Percentiles rank a stretch among this genome's conserved stretches.
Conservation (phyloP, 2,888 invertebrate species). For the Eupithecia dodoneata region DNA sequence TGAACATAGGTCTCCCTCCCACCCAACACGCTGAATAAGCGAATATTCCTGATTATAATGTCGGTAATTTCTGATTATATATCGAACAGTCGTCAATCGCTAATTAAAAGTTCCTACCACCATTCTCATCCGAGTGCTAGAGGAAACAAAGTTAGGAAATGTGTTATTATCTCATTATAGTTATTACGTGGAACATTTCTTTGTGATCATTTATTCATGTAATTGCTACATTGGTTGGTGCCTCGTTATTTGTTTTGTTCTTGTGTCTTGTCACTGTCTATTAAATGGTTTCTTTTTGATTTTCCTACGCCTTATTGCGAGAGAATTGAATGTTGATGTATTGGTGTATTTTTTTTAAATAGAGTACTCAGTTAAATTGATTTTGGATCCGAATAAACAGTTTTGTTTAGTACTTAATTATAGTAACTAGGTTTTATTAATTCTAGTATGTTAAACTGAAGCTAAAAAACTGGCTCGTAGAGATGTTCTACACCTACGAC, state of each 20-base stretch:
- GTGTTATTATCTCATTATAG: conserved; percentile 41
- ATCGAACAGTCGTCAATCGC: not conserved
- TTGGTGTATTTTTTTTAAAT: not conserved
- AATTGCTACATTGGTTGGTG: conserved; percentile 24
- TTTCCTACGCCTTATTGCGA: conserved; percentile 8
- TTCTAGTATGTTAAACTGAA: not conserved
- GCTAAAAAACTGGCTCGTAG: too few species aligned
- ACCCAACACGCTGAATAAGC: not conserved
- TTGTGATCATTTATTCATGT: conserved; percentile 9
- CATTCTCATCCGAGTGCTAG: conserved; percentile 25
- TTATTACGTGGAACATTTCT: conserved; percentile 32
- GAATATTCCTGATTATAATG: not conserved
- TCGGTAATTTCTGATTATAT: not conserved
- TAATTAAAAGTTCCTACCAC: conserved; percentile 4
- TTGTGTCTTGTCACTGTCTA: conserved; percentile 13
- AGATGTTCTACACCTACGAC: too few species aligned
- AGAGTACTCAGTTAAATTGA: not conserved
- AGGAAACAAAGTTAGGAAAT: conserved; percentile 45
- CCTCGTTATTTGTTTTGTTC: conserved; percentile 16
- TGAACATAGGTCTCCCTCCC: not conserved
- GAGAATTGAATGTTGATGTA: not conserved
- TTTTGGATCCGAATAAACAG: not conserved
- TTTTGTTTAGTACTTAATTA: not conserved
- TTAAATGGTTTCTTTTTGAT: conserved; percentile 2
- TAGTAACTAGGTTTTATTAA: not conserved